phyloP scores from a whole-genome alignment of 2,797 vertebrate genomes.

The Muscicapa comitata region DNA sequence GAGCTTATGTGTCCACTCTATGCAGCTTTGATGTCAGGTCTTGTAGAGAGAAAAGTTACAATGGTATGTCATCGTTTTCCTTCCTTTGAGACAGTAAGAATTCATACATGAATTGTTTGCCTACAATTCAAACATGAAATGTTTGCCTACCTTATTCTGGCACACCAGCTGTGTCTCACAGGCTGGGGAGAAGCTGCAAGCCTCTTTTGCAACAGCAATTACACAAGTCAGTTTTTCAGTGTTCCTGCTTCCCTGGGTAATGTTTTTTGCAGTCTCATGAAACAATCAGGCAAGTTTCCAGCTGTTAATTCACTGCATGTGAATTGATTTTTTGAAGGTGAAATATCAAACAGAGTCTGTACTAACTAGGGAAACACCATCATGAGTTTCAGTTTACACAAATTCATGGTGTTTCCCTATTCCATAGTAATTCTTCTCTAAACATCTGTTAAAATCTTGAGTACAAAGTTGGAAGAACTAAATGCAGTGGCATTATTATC shows the following conservation, averaged over 20 bases:
- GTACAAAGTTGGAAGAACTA: not conserved
- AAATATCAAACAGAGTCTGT: not conserved
- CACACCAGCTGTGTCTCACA: not conserved
- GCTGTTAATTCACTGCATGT: not conserved
- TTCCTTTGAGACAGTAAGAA: not conserved
- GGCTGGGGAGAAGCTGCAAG: not conserved
- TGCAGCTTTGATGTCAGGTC: not conserved
- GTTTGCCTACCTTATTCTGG: not conserved
- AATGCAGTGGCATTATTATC: not conserved
- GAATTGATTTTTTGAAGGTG: not conserved
- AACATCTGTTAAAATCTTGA: not conserved
- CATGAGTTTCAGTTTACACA: not conserved
- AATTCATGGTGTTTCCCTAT: not conserved
- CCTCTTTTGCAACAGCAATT: not conserved
- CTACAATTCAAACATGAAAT: not conserved
- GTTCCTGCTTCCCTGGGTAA: not conserved
- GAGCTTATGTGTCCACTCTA: not conserved
- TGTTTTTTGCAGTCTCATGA: not conserved
- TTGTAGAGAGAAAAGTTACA: not conserved
- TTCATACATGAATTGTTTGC: not conserved
- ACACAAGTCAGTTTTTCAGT: not conserved
- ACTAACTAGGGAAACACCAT: not conserved
- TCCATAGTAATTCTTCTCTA: not conserved
- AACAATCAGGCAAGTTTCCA: not conserved
- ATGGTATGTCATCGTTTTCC: accelerated